These are phyloP conservation scores for Nasonia oneida DNA, from an alignment of 2,888 invertebrate species.

Conservation along the genomic window DNA sequence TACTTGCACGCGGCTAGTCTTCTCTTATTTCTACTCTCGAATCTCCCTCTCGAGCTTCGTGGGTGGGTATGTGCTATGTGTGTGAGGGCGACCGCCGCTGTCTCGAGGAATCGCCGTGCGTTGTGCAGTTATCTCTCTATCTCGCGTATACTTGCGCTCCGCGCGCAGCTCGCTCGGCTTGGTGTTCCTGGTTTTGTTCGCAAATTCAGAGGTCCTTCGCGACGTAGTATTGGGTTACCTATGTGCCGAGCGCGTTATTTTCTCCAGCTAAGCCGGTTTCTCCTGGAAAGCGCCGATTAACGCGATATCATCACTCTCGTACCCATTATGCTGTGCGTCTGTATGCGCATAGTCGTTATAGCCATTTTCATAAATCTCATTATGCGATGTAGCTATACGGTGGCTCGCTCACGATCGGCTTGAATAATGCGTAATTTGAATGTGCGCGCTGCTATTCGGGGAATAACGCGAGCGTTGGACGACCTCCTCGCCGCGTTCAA, in stretches of 20 bases:
- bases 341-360: background rate
- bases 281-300: slow-evolving; percentile 33
- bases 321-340: background rate
- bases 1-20: background rate
- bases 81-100: background rate
- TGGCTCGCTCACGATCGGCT: background rate
- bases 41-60: slow-evolving; percentile 10
- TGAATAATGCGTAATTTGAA: slow-evolving; percentile 40
- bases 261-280: slow-evolving; percentile 22
- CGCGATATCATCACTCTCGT: slow-evolving; percentile 6
- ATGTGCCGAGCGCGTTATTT: background rate
- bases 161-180: background rate
- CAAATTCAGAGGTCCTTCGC: slow-evolving; percentile 44
- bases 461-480: slow-evolving; percentile 14
- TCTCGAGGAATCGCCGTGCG: slow-evolving; percentile 2
- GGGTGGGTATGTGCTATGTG: background rate
- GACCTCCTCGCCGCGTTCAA: background rate
- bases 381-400: background rate
- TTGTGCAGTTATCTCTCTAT: slow-evolving; percentile 40
- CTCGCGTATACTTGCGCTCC: background rate
- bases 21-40: slow-evolving; percentile 22
- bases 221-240: slow-evolving; percentile 14
- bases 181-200: slow-evolving; percentile 34
- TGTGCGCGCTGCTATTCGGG: slow-evolving; percentile 36
- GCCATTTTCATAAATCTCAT: slow-evolving; percentile 51